Conservation (phyloP, 2,888 invertebrate species). For the Drosophila bunnanda region DNA sequence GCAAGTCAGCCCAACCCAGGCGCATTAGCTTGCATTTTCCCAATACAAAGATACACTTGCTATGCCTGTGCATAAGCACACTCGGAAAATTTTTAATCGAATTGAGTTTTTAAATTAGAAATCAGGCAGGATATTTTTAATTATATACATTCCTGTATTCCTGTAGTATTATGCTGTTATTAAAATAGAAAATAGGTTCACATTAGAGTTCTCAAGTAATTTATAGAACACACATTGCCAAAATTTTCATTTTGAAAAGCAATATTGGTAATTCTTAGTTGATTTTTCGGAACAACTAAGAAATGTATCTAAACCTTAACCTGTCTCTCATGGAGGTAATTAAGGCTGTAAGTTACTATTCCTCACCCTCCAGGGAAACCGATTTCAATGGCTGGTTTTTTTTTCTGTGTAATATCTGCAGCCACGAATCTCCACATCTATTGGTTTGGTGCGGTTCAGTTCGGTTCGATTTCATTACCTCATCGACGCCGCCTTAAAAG, state of each 20-base stretch:
- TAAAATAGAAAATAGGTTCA: too few species aligned
- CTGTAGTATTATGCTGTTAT: too few species aligned
- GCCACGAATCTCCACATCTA: slow-evolving; percentile 47
- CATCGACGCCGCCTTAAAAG: slow-evolving; percentile 72
- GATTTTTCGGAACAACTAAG: too few species aligned
- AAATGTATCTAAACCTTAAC: too few species aligned
- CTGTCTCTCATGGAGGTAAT: background rate
- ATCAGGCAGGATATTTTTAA: background rate
- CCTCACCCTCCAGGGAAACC: too few species aligned
- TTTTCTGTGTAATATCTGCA: slow-evolving; percentile 28
- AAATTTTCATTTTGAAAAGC: too few species aligned
- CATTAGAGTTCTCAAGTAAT: too few species aligned
- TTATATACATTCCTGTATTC: too few species aligned
- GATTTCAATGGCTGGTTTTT: background rate
- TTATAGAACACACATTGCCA: too few species aligned
- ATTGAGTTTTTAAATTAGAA: background rate
- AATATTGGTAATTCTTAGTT: too few species aligned
- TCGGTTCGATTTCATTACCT: slow-evolving; percentile 74
- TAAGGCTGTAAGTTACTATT: background rate
- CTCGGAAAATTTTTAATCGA: background rate
- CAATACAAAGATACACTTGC: slow-evolving; percentile 23
- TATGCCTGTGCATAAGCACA: slow-evolving; percentile 5
- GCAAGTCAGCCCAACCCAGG: slow-evolving; percentile 57
- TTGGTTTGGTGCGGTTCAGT: slow-evolving; percentile 46
- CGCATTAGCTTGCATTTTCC: slow-evolving; percentile 69